Evolutionary conservation across 2,797 vertebrate genomes (phyloP).

Genomic region (Siniperca scherzeri): DNA sequence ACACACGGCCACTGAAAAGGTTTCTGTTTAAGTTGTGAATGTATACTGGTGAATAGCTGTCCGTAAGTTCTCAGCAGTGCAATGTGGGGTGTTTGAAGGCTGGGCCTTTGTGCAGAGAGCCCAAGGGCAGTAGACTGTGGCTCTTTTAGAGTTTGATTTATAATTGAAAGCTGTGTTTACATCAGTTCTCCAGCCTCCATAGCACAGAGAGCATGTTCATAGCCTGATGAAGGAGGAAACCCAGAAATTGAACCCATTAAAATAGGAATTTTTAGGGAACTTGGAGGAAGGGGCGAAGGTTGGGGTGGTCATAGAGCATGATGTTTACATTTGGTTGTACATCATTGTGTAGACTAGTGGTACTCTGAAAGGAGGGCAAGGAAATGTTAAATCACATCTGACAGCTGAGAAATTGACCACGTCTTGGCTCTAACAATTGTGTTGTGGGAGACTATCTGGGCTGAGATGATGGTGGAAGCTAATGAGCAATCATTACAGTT

Average conservation of each 20-base stretch:
- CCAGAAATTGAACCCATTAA: constrained; percentile 64
- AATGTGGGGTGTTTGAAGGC: constrained; percentile 56
- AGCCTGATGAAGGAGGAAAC: constrained; percentile 41
- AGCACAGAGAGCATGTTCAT: constrained; percentile 63
- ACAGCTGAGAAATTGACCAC: constrained; percentile 70
- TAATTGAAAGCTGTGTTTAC: constrained; percentile 82
- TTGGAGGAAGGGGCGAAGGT: constrained; percentile 12
- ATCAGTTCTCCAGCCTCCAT: constrained; percentile 63
- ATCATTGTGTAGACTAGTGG: constrained; percentile 54
- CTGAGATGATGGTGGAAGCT: constrained; percentile 45
- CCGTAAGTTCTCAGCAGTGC: constrained; percentile 55
- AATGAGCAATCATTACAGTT: constrained; percentile 55
- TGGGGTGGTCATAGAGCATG: constrained; percentile 36
- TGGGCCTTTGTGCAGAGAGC: constrained; percentile 64
- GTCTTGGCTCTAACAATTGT: constrained; percentile 25
- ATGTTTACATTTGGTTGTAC: constrained; percentile 70
- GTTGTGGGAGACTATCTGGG: constrained; percentile 32
- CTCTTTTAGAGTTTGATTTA: constrained; percentile 79
- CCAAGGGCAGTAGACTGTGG: constrained; percentile 55
- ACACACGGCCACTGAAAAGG: constrained; percentile 20
- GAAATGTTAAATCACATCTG: constrained; percentile 75
- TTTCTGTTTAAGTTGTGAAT: constrained; percentile 43
- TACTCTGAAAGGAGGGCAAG: constrained; percentile 44
- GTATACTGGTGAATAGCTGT: constrained; percentile 38
- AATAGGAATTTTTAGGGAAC: constrained; percentile 40